Evolutionary conservation across 2,113 vertebrate genomes (phyloP), one percentile per base, ranked within the genome.

Genomic region (Oncorhynchus tshawytscha): DNA sequence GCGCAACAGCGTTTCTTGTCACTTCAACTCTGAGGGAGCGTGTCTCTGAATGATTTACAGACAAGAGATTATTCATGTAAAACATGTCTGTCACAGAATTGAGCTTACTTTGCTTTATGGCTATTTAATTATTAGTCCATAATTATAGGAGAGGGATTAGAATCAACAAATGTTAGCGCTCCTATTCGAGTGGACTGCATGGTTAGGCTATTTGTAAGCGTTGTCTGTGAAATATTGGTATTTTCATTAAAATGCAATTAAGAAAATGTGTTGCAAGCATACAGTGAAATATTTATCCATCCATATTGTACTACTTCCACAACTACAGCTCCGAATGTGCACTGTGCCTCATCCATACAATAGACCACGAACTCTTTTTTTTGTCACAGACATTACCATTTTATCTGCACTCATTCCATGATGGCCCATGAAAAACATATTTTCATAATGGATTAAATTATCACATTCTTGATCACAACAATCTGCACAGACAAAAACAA

Each of bases 381-480:
- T 64, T 22, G 7, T 2, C 7, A 11, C n/a, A 11, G 60, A 18
- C 16, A 24, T 25, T 1, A 22, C 20, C 3, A 9, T 64, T 25
- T 11, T 85, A 60, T 45, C 34, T 73, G 15, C 51, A 18, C 16
- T 18, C 51, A 67, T 74, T 29, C 22, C 5, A 5, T 85, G 82
- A 24, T 78, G 31, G 75, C 79, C 72, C 83, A 86, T 85, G 85
- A 78, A 81, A 72, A 85, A 75, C 3, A 77, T 67, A 88, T 45
- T 12, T 89, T 71, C 68, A 90, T 87, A 77, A 88, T 88, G 78
- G 79, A 92, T 88, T 73, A 81, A 88, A 84, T 81, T 73, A 83
- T 89, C 76, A 87, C 87, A 70, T 15, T 70, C 70, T 68, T 71
- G 71, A 72, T 84, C 70, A 70, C 73, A 78, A 76, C 59, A 75